phyloP scores from a whole-genome alignment of 2,888 invertebrate genomes.

The Bursaphelenchus okinawaensis region DNA sequence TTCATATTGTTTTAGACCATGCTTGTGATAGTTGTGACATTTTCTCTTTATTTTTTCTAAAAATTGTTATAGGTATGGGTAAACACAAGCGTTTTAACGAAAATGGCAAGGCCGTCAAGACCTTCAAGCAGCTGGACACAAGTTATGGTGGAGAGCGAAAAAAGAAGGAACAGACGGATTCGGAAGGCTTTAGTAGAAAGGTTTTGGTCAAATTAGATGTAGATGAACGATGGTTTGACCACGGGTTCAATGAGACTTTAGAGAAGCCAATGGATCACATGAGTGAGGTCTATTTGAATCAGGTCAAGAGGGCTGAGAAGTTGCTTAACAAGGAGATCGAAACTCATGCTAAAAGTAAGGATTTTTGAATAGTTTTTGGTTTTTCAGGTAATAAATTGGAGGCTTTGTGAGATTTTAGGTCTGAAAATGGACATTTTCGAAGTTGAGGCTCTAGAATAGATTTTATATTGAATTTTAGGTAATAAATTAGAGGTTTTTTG shows the following conservation, averaged over 20 bases:
- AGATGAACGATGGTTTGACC: slow-evolving; percentile 42
- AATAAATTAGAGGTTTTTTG: no score
- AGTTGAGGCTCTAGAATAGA: no score
- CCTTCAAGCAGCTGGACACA: neutral
- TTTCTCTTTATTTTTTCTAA: neutral
- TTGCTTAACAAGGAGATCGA: slow-evolving; percentile 10
- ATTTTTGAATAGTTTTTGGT: neutral
- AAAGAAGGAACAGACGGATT: neutral
- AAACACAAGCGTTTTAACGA: slow-evolving; percentile 1
- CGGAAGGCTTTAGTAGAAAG: neutral
- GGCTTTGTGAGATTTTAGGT: no score
- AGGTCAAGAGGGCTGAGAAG: slow-evolving; percentile 17
- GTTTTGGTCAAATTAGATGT: slow-evolving; percentile 20
- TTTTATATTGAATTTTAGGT: neutral
- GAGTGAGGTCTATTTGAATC: slow-evolving; percentile 5
- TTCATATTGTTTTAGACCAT: no score
- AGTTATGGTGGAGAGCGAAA: neutral
- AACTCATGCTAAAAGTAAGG: slow-evolving; percentile 13
- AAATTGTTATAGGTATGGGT: neutral
- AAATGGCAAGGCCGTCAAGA: neutral
- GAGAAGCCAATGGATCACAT: slow-evolving; percentile 5
- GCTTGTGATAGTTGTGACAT: no score
- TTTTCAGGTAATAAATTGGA: no score
- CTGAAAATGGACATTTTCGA: no score
- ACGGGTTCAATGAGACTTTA: slow-evolving; percentile 20